Percentiles rank a stretch among this genome's conserved stretches.
Conservation (phyloP, 2,888 invertebrate species). For the Crematogaster levior region DNA sequence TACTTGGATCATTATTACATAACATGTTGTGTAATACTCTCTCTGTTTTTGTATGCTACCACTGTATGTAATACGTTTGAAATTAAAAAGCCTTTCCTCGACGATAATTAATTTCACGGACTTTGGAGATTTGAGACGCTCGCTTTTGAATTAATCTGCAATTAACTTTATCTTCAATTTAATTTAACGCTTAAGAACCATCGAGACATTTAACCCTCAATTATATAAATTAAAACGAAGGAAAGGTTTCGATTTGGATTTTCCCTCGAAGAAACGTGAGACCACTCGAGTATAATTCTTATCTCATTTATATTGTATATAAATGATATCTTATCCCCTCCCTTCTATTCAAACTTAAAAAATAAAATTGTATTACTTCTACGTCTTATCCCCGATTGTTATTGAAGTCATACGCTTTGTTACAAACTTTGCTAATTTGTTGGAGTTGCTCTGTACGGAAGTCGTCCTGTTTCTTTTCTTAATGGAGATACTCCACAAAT, state of each 20-base stretch:
- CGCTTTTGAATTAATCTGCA: neutral
- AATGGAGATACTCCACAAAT: constrained; percentile 72
- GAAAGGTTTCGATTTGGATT: neutral
- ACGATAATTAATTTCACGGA: constrained; percentile 23
- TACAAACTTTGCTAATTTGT: constrained; percentile 13
- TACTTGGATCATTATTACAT: constrained; percentile 11
- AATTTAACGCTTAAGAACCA: neutral
- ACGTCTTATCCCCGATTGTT: neutral
- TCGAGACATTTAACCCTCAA: neutral
- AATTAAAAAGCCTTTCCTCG: neutral
- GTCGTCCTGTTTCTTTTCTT: neutral
- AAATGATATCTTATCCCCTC: neutral
- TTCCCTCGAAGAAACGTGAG: neutral
- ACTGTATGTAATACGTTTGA: too few relatives aligned
- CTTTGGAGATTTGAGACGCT: neutral
- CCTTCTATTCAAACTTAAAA: neutral
- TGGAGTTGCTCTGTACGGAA: neutral
- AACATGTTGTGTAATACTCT: neutral
- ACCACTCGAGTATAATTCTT: neutral
- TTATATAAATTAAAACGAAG: neutral
- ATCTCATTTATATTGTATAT: neutral
- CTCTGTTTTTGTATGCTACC: neutral
- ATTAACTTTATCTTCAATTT: neutral
- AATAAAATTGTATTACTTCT: neutral
- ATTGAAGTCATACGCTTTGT: neutral